A percentile compares a stretch with the other conserved stretches of the same genome.
Evolutionary conservation across 2,888 invertebrate genomes (phyloP).

Genomic region (Watsonalla cultraria): DNA sequence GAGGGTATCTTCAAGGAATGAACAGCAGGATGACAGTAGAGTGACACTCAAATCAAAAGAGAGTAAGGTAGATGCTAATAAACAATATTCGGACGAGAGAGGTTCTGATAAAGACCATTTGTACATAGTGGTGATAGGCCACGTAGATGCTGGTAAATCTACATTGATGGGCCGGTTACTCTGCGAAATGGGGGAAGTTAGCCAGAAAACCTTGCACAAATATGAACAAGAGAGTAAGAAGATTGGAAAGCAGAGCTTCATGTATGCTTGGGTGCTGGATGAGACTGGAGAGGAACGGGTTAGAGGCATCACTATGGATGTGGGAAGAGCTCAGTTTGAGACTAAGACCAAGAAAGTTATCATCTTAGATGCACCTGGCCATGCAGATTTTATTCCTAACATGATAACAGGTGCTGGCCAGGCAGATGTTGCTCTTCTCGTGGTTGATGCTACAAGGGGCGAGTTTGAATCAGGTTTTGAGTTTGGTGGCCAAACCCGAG

Average conservation of each 20-base stretch:
- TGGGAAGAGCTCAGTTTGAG: slow-evolving; percentile 95
- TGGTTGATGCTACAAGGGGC: slow-evolving; percentile 96
- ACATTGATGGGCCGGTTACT: slow-evolving; percentile 98
- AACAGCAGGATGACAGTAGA: slow-evolving; percentile 60
- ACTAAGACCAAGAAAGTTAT: slow-evolving; percentile 89
- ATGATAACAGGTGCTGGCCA: slow-evolving; percentile 99
- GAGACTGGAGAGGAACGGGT: slow-evolving; percentile 98
- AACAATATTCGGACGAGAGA: slow-evolving; percentile 85
- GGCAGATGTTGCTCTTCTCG: slow-evolving; percentile 97
- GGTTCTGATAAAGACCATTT: slow-evolving; percentile 90
- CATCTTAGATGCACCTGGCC: slow-evolving; percentile 98
- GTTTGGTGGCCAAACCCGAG: slow-evolving; percentile 97
- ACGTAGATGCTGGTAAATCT: slow-evolving; percentile 98
- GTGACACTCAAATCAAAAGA: slow-evolving; percentile 68
- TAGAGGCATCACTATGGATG: slow-evolving; percentile 99
- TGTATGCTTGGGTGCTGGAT: slow-evolving; percentile 99
- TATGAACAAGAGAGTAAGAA: slow-evolving; percentile 98
- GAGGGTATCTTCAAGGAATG: slow-evolving; percentile 64
- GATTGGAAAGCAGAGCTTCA: slow-evolving; percentile 97
- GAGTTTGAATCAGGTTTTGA: slow-evolving; percentile 99
- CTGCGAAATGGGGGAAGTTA: slow-evolving; percentile 91
- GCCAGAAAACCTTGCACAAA: slow-evolving; percentile 94
- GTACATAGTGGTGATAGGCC: slow-evolving; percentile 95
- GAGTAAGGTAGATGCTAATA: slow-evolving; percentile 77
- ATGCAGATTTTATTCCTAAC: slow-evolving; percentile 99